Evolutionary conservation across 2,888 invertebrate species (phyloP), one percentile per base, ranked within the genome.

Genomic region (Suillia variegata): DNA sequence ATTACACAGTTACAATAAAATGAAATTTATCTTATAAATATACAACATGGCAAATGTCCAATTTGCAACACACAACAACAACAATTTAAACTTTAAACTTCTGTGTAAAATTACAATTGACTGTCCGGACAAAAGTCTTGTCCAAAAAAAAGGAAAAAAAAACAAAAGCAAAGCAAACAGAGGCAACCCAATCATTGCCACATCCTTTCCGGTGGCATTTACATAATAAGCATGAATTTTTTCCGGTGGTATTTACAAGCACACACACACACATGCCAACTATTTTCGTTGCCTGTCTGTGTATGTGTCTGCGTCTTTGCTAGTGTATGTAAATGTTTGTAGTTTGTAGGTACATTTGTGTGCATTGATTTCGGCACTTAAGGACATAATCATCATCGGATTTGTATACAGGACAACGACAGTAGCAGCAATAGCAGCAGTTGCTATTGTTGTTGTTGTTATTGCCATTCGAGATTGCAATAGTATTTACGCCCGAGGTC

Each of bases 321-420:
- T 3, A 5, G 45, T 6, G 17, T 45, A 13, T 17, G 17, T 45
- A 20, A 8, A 18, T 13, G 20, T 5, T 17, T 49, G 34, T 31
- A 18, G 31, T 22, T 20, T 72, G 72, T 74, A 72, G 73, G 76
- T 67, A 62, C 74, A 77, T 74, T 74, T 73, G 73, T 74, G 74
- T 78, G 77, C 78, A 78, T 78, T 75, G 77, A 76, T 75, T 76
- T 77, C 72, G 74, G 71, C 68, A 71, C 77, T 76, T 76, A 76
- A 78, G 74, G 66, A 66, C 70, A 73, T 77, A 75, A 76, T 76
- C 72, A 67, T 62, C 65, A 60, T 54, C 58, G 58, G 63, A 62
- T 62, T 63, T 62, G 55, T 58, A 58, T 56, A 58, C 56, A 42
- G 22, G 38, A 56, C 51, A n/a, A 15, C 12, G 42, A 42, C 45